A percentile compares a stretch with the other conserved stretches of the same genome.
Evolutionary conservation across 2,113 vertebrate species (phyloP).

Genomic region (human (Homo sapiens)): GRCh38 chrX:107928501-107929000

Average conservation of each 20-base stretch:
- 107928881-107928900: conserved; percentile 32
- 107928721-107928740: conserved; percentile 34
- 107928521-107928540: not conserved
- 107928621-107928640: conserved; percentile 50
- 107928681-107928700: conserved; percentile 8
- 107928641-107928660: conserved; percentile 45
- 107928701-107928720: conserved; percentile 36
- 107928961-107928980: conserved; percentile 33
- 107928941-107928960: conserved; percentile 9
- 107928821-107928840: not conserved
- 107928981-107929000: conserved; percentile 7
- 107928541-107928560: not conserved
- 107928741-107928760: not conserved
- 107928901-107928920: conserved; percentile 25
- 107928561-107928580: conserved; percentile 8
- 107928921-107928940: not conserved
- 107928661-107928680: not conserved
- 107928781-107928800: conserved; percentile 13
- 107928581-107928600: not conserved
- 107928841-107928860: not conserved
- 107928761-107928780: conserved; percentile 26
- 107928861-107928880: not conserved
- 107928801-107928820: conserved; percentile 13
- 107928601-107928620: not conserved
- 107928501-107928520: conserved; percentile 30